phyloP scores from a whole-genome alignment of 2,113 vertebrate species.

The Podarcis muralis region DNA sequence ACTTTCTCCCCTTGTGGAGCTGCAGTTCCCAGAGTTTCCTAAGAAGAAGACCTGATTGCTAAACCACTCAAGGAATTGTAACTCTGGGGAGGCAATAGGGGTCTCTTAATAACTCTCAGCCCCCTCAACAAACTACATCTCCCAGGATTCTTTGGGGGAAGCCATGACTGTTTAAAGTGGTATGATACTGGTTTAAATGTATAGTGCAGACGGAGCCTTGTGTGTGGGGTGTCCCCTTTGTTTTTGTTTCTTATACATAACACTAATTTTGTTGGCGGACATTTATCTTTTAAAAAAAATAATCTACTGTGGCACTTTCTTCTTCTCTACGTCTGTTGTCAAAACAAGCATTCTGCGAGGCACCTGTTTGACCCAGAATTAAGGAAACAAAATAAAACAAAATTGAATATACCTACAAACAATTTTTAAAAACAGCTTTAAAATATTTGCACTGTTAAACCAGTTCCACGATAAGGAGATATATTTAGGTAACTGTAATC shows the following conservation, averaged over 20 bases:
- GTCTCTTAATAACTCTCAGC: no score
- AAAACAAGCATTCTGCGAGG: conserved; percentile 57
- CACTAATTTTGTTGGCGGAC: not conserved
- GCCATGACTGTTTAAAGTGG: no score
- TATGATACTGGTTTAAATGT: no score
- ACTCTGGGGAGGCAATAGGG: no score
- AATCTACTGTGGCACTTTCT: not conserved
- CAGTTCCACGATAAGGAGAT: not conserved
- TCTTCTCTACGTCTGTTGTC: conserved; percentile 45
- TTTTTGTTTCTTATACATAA: not conserved
- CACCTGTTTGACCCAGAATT: conserved; percentile 30
- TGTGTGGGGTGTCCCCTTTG: no score
- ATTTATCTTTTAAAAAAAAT: not conserved
- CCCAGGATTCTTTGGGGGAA: no score
- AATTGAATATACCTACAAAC: conserved; percentile 31
- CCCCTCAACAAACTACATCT: no score
- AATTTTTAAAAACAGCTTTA: not conserved
- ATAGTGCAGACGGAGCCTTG: no score
- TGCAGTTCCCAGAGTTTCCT: no score
- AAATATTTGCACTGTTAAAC: not conserved
- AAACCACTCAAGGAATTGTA: no score
- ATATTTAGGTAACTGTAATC: conserved; percentile 13
- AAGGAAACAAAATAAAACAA: conserved; percentile 35
- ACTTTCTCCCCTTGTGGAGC: no score
- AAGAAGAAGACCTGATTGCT: no score